These are phyloP conservation scores for Bufotes viridis DNA, from an alignment of 2,797 vertebrate genomes.

Conservation along the genomic window DNA sequence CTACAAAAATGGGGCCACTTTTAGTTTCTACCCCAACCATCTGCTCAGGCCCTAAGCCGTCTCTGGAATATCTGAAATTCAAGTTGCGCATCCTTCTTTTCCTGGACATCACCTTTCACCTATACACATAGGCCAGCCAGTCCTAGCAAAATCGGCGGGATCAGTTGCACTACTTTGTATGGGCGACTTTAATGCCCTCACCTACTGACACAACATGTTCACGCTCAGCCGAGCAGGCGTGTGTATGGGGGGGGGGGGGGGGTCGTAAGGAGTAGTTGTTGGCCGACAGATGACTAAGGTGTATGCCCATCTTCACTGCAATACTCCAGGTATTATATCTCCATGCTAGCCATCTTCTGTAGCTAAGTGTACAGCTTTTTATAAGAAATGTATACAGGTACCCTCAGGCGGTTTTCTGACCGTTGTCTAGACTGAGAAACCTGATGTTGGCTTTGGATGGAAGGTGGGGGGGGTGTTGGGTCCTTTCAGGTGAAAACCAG, in stretches of 20 bases:
- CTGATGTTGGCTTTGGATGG: constrained; percentile 18
- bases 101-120: too few species aligned
- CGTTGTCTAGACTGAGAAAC: constrained; percentile 46
- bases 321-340: background rate
- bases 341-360: background rate
- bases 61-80: too few species aligned
- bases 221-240: background rate
- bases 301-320: background rate
- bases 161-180: too few species aligned
- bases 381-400: background rate
- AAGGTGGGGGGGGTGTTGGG: constrained; percentile 1
- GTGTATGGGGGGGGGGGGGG: background rate
- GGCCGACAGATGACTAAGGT: background rate
- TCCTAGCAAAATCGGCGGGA: too few species aligned
- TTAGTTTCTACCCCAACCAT: too few species aligned
- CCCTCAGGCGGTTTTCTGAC: constrained; percentile 1
- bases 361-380: background rate
- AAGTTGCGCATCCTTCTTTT: too few species aligned
- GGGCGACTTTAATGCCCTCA: too few species aligned
- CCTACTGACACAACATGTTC: too few species aligned
- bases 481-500: constrained; percentile 52
- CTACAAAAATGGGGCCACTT: too few species aligned
- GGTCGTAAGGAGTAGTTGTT: too few species aligned
- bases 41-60: too few species aligned
- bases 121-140: too few species aligned